Evolutionary conservation across 2,113 vertebrate species (phyloP).

Genomic region (Pavo muticus): DNA sequence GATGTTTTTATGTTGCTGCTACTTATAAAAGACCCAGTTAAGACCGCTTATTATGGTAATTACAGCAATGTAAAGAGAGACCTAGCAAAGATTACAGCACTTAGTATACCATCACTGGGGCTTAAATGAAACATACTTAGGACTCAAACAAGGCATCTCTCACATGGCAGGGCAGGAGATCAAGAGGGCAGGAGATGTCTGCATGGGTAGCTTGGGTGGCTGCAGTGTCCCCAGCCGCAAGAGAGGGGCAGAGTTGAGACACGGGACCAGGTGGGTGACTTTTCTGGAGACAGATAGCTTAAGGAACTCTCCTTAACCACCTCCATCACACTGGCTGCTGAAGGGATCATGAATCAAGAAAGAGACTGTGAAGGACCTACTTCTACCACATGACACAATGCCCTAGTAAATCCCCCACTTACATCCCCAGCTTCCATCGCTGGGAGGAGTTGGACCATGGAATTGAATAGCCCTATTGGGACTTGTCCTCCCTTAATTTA

Average conservation of each 20-base stretch:
- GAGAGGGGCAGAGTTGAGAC: neutral
- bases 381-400: accelerated
- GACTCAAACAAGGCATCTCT: conserved; percentile 7
- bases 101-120: neutral
- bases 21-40: conserved; percentile 41
- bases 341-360: neutral
- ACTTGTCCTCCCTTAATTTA: conserved; percentile 31
- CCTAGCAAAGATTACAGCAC: neutral
- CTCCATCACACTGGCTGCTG: neutral
- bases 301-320: neutral
- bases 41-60: conserved; percentile 42
- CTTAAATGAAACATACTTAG: conserved; percentile 46
- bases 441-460: neutral
- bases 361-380: neutral
- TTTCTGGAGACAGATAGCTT: accelerated
- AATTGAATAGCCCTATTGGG: conserved; percentile 10
- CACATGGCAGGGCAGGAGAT: neutral
- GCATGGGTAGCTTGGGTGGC: neutral
- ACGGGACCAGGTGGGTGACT: accelerated
- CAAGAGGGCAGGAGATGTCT: neutral
- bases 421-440: neutral
- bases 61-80: conserved; percentile 45
- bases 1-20: conserved; percentile 26
- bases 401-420: neutral
- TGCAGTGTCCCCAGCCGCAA: neutral